Base-by-base conservation (phyloP, 2,888 invertebrate species). In the Caenorhabditis sp. region DNA sequence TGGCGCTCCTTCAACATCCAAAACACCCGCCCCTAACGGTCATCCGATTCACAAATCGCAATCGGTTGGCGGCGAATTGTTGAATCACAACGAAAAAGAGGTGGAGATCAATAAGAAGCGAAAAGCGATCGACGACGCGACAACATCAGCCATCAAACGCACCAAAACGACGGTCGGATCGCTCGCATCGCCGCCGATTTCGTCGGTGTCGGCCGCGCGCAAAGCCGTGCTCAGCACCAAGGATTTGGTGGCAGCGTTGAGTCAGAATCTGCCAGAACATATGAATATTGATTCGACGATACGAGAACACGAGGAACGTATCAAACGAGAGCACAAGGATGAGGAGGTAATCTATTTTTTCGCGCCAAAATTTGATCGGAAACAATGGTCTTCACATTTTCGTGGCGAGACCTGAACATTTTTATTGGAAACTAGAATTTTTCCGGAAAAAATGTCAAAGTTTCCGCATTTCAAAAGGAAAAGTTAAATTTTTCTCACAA, bases 231-330 rank as follows among this genome's bases (percentile, higher is more conserved):
- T 77, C 59, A 79, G 79, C 43, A 79, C 79, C 0, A 79, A 68
- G 55, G 79, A 77, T 57, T 63, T 79, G 54, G 72, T 86, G 6
- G 84, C 85, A n/a, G 83, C 85, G 58, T 68, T 85, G 67, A 79
- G 77, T 27, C 74, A 73, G 58, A 78, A 79, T 36, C 68, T 85
- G 23, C 83, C 84, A 19, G 71, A 79, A 26, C 77, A 81, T 61
- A 77, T 82, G 65, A 75, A 75, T 49, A 81, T 82, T 58, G 82
- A 74, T 53, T 66, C 83, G 55, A 77, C 69, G 43, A 75, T 79
- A 14, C 50, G 74, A 23, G 65, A 78, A 37, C 80, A 82, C 62
- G 79, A 82, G 65, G 77, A 79, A 59, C 70, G 65, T 27, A 68
- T 81, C 53, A 80, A 78, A 61, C 66, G 81, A 27, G 81, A 81